These are phyloP conservation scores for Dromius quadrimaculatus DNA, from an alignment of 2,888 invertebrate genomes.

Conservation along the genomic window DNA sequence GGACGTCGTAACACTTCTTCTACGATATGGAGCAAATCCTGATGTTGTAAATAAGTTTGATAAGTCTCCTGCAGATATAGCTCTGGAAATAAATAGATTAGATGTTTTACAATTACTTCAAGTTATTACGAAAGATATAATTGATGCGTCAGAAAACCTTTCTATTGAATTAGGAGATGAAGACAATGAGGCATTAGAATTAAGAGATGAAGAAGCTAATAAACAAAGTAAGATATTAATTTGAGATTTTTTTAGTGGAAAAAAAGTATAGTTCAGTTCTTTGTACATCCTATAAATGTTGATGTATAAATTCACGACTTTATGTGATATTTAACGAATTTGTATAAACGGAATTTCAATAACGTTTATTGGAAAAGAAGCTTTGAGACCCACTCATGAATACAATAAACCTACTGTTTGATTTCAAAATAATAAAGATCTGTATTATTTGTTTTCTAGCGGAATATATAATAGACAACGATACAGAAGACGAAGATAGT, in stretches of 20 bases:
- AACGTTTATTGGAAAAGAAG: too few species aligned
- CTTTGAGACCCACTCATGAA: too few species aligned
- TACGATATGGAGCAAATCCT: constrained; percentile 81
- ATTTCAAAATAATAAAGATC: not conserved
- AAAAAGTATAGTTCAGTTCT: too few species aligned
- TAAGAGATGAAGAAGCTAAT: constrained; percentile 52
- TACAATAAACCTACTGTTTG: not conserved
- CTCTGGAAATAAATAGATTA: constrained; percentile 74
- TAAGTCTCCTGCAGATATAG: constrained; percentile 77
- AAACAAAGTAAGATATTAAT: constrained; percentile 45
- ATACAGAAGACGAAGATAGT: constrained; percentile 20
- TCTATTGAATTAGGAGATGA: constrained; percentile 57
- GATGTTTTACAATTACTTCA: constrained; percentile 74
- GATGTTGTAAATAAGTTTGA: constrained; percentile 78
- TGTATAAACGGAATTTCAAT: too few species aligned
- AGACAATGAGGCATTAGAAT: constrained; percentile 53
- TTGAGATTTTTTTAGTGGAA: not conserved
- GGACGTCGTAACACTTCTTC: constrained; percentile 75
- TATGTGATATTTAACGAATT: too few species aligned
- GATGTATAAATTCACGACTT: too few species aligned
- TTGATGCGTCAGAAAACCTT: constrained; percentile 59
- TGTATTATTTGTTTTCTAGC: constrained; percentile 10
- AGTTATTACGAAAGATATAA: constrained; percentile 58
- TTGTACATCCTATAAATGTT: too few species aligned
- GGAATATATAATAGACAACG: constrained; percentile 26